Evolutionary conservation across 2,888 invertebrate genomes (phyloP).

Genomic region (Hedya salicella): DNA sequence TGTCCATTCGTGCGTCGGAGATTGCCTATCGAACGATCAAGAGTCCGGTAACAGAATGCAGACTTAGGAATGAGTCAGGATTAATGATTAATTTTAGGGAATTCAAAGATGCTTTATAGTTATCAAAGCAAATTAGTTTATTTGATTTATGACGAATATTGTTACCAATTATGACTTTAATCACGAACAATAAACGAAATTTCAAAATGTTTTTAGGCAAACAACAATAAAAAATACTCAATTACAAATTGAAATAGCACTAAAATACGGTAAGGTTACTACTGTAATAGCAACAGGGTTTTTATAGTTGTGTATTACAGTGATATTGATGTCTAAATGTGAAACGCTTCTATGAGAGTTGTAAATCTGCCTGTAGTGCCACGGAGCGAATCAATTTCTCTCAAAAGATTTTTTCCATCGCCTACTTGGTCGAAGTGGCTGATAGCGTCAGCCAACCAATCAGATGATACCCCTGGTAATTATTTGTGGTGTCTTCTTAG

Average conservation of each 20-base stretch:
- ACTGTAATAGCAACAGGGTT: background rate
- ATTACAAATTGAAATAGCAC: no score
- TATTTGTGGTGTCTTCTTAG: background rate
- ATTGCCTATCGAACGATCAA: conserved; percentile 69
- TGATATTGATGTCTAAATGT: background rate
- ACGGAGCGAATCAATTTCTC: conserved; percentile 71
- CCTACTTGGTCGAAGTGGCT: conserved; percentile 57
- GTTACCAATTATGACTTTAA: no score
- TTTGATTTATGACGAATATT: no score
- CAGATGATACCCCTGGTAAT: conserved; percentile 23
- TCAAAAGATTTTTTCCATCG: conserved; percentile 61
- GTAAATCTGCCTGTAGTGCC: conserved; percentile 55
- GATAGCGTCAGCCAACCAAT: conserved; percentile 58
- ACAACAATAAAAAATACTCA: no score
- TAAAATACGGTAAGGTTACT: no score
- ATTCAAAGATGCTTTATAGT: no score
- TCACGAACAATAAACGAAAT: no score
- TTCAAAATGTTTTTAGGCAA: no score
- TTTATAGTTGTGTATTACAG: no score
- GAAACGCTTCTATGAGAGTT: conserved; percentile 47
- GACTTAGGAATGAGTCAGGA: conserved; percentile 49
- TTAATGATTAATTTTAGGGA: conserved; percentile 2
- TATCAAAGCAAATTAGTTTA: no score
- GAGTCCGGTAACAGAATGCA: conserved; percentile 60
- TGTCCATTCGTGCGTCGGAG: conserved; percentile 66